phyloP scores from a whole-genome alignment of 2,113 vertebrate species.

The Sarotherodon lohbergeri region DNA sequence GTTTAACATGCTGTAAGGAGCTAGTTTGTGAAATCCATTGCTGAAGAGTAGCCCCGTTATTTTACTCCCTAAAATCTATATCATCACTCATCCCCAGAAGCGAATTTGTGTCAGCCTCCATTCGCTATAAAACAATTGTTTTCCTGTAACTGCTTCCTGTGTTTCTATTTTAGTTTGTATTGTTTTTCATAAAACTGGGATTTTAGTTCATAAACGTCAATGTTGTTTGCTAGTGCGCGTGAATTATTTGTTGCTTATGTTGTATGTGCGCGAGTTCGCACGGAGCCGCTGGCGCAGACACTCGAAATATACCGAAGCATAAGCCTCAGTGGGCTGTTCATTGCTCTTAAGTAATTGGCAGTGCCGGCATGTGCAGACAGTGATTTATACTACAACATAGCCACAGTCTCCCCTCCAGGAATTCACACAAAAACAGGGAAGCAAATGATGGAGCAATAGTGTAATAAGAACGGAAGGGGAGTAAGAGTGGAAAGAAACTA shows the following conservation, averaged over 20 bases:
- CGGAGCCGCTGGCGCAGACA: neutral
- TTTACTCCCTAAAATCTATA: neutral
- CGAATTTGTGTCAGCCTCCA: neutral
- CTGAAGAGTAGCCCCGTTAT: neutral
- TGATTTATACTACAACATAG: conserved; percentile 49
- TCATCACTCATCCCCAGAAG: neutral
- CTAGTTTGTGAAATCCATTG: neutral
- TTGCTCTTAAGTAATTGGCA: conserved; percentile 54
- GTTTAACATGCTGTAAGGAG: neutral
- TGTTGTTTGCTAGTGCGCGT: neutral
- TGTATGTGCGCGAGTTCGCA: neutral
- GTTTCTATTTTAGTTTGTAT: neutral
- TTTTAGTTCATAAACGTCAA: neutral
- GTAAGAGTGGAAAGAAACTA: neutral
- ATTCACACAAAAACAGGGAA: neutral
- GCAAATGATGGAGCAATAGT: neutral
- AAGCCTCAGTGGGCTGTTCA: neutral
- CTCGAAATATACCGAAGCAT: neutral
- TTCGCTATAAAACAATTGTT: neutral
- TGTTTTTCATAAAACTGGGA: neutral
- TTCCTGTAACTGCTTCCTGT: neutral
- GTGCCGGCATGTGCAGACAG: conserved; percentile 1
- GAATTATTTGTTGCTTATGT: neutral
- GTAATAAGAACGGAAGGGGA: neutral
- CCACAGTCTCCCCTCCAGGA: conserved; percentile 16